These are phyloP conservation scores for Nyctibius bracteatus DNA, from an alignment of 2,113 vertebrate species.

Conservation along the genomic window DNA sequence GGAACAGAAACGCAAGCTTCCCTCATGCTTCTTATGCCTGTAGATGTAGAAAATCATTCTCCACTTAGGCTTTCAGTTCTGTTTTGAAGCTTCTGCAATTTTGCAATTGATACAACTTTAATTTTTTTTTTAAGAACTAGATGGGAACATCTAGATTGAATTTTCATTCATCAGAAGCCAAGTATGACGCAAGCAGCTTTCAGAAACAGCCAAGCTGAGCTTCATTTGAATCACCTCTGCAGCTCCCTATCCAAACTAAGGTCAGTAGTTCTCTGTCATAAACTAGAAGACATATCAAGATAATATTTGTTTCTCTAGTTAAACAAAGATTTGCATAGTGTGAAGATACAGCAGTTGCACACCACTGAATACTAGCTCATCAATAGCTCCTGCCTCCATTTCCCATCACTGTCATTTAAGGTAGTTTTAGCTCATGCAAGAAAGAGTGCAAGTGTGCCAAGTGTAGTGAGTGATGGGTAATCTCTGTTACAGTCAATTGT, in stretches of 20 bases:
- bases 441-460: not conserved
- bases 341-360: not conserved
- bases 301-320: not conserved
- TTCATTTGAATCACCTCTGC: not conserved
- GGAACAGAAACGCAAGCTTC: not conserved
- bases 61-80: not conserved
- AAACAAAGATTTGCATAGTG: not conserved
- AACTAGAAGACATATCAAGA: not conserved
- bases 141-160: not conserved
- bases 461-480: not conserved
- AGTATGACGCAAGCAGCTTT: not conserved
- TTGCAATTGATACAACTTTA: not conserved
- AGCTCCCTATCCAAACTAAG: not conserved
- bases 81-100: not conserved
- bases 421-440: not conserved
- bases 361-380: not conserved
- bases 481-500: not conserved
- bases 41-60: not conserved
- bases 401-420: not conserved
- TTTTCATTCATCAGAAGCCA: slow-evolving; percentile 2
- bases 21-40: not conserved
- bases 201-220: not conserved
- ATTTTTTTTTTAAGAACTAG: not conserved
- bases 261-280: not conserved
- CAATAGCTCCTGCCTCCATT: not conserved